Base-by-base conservation (phyloP, 2,888 invertebrate genomes). In the Sminthurinus aureus region DNA sequence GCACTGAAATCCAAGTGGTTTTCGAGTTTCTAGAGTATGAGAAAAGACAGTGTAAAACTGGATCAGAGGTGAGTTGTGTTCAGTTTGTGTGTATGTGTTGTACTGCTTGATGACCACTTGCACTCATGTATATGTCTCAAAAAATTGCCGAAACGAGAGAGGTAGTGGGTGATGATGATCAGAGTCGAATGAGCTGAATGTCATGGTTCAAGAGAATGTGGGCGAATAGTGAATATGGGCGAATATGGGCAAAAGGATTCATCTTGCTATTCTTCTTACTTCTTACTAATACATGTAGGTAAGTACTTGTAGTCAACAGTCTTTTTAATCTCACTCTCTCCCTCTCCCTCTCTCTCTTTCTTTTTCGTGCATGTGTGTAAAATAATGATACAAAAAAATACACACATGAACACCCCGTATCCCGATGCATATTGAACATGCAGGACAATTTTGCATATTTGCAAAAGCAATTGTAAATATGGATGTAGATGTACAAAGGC, bases 151-250 rank as follows among this genome's bases (percentile, higher is more conserved):
- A 38, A 74, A n/a, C 38, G 52, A 73, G 74, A 73, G 81, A 58
- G 38, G 38, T 38, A 38, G 38, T 38, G 38, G 38, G 38, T 38
- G 38, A 38, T 6, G 38, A 38, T 38, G 38, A 38, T 38, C 38
- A 38, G 38, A 38, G 38, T 38, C 38, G 38, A 38, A 38, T 81
- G 81, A 81, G 74, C 52, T 74, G 81, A 81, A 81, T 81, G 81
- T 81, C 81, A 74, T 81, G 81, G 71, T 81, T 74, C 71, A 79
- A 51, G 76, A 79, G 79, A 71, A 79, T 50, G 79, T 79, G 78
- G 78, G 78, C 78, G 78, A 78, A 24, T 6, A 38, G 38, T 4
- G 38, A 38, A 78, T n/a, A 78, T 18, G 58, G 58, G 78, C 78
- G 9, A 78, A 78, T 66, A 78, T 78, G 78, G 78, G 64, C 77